Evolutionary conservation across 2,797 vertebrate genomes (phyloP), one percentile per base, ranked within the genome.

Genomic region (Pogoniulus pusillus): DNA sequence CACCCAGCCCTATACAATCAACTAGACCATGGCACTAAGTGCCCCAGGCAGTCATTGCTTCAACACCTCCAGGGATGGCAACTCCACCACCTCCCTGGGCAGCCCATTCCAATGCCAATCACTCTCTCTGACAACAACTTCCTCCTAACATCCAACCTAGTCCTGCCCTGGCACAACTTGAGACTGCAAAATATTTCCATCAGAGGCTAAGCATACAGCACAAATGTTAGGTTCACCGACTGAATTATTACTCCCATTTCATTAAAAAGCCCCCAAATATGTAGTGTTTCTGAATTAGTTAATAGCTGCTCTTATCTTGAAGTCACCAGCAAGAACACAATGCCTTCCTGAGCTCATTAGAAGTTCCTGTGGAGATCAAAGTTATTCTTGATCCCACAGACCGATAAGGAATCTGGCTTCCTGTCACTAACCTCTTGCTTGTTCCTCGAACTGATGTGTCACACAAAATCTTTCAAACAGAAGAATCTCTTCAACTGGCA

Each of bases 291-390:
- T 7, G 18, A 37, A 30, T 62, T 47, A 65, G 32, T 16, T 45
- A 81, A 37, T 24, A 92, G 57, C 16, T 35, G 30, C 34, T 90
- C 84, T 94, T 93, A 91, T 93, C 87, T 91, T 72, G n/a, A 92
- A 54, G 65, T 64, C 3, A 1, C 82, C 89, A 39, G 22, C 64
- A 79, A 83, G 57, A 85, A 76, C 13, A 70, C 41, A 94, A 80
- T 59, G 64, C 34, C 55, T 95, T 86, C 87, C 92, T 64, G 64
- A 93, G 92, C 19, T 27, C 64, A 71, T 83, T 62, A 94, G 54
- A 27, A 79, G 45, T 79, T 93, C 57, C 80, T 54, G 45, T 85
- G 45, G 75, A 76, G 89, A 87, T 29, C 60, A 76, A 63, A 55
- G 32, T 63, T 62, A 89, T 85, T 82, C 71, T 84, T 77, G 85